Evolutionary conservation across 1,140 invertebrate genomes (phyloP).

Genomic region (Cyphomyrmex costatus): DNA sequence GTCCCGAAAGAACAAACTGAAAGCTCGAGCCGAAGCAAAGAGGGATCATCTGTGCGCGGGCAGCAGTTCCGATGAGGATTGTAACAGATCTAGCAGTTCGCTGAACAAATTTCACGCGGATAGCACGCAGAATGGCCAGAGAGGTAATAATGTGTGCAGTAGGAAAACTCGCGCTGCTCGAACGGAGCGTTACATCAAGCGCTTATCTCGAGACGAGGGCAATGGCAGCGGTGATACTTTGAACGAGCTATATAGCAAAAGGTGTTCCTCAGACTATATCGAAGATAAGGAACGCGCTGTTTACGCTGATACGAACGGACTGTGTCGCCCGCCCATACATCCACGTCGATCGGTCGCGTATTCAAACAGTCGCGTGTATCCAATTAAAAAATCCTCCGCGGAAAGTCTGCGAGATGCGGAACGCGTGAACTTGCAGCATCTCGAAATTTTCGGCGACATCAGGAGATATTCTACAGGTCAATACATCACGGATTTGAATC

Average conservation of each 20-base stretch:
- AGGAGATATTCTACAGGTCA: constrained; percentile 35
- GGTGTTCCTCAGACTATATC: constrained; percentile 13
- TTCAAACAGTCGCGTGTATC: constrained; percentile 40
- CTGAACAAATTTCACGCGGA: constrained; percentile 90
- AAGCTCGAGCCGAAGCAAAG: constrained; percentile 89
- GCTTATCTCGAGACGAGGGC: constrained; percentile 90
- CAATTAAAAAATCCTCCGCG: constrained; percentile 48
- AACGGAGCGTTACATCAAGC: constrained; percentile 92
- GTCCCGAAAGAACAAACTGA: constrained; percentile 88
- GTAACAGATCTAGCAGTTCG: constrained; percentile 88
- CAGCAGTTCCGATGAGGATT: constrained; percentile 92
- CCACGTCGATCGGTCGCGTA: constrained; percentile 32
- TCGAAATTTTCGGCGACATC: constrained; percentile 39
- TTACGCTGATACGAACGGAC: constrained; percentile 7
- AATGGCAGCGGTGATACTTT: constrained; percentile 70
- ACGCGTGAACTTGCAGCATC: neutral
- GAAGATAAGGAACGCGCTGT: constrained; percentile 65
- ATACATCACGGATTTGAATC: constrained; percentile 70
- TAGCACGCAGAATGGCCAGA: constrained; percentile 75
- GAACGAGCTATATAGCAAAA: constrained; percentile 37
- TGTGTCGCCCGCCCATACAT: constrained; percentile 47
- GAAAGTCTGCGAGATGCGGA: constrained; percentile 50
- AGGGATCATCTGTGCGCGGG: constrained; percentile 88
- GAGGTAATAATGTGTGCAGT: constrained; percentile 87
- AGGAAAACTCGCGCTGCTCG: constrained; percentile 89